A percentile compares a stretch with the other conserved stretches of the same genome.
phyloP scores from a whole-genome alignment of 2,888 invertebrate genomes.

The Drosophila leonis region DNA sequence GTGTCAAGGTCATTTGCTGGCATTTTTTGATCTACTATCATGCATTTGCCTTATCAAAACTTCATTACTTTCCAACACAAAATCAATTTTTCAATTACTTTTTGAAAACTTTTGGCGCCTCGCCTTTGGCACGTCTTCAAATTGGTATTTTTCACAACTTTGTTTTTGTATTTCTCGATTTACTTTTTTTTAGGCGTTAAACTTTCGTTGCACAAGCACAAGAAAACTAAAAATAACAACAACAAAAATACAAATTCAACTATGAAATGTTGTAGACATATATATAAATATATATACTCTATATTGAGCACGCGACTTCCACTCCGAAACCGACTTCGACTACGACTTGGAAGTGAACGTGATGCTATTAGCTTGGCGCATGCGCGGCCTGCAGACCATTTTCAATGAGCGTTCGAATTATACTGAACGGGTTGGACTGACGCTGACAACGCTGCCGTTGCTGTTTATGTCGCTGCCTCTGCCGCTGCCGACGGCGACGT shows the following conservation, averaged over 20 bases:
- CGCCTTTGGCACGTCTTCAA: slow-evolving; percentile 36
- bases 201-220: slow-evolving; percentile 48
- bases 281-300: not conserved
- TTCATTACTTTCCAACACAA: not conserved
- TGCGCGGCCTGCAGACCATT: slow-evolving; percentile 77
- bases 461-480: slow-evolving; percentile 9
- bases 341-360: slow-evolving; percentile 45
- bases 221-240: slow-evolving; percentile 41
- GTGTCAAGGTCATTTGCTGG: slow-evolving; percentile 45
- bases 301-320: slow-evolving; percentile 47
- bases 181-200: slow-evolving; percentile 25
- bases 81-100: slow-evolving; percentile 64
- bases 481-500: slow-evolving; percentile 6
- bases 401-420: slow-evolving; percentile 77
- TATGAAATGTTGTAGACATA: slow-evolving; percentile 16
- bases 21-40: not conserved
- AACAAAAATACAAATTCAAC: slow-evolving; percentile 28
- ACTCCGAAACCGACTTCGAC: slow-evolving; percentile 17
- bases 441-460: slow-evolving; percentile 32
- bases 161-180: slow-evolving; percentile 15
- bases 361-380: slow-evolving; percentile 58
- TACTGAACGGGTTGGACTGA: slow-evolving; percentile 61
- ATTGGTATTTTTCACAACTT: slow-evolving; percentile 42
- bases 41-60: not conserved
- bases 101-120: slow-evolving; percentile 42